phyloP scores from a whole-genome alignment of 2,113 vertebrate genomes.

The Nanorana parkeri region DNA sequence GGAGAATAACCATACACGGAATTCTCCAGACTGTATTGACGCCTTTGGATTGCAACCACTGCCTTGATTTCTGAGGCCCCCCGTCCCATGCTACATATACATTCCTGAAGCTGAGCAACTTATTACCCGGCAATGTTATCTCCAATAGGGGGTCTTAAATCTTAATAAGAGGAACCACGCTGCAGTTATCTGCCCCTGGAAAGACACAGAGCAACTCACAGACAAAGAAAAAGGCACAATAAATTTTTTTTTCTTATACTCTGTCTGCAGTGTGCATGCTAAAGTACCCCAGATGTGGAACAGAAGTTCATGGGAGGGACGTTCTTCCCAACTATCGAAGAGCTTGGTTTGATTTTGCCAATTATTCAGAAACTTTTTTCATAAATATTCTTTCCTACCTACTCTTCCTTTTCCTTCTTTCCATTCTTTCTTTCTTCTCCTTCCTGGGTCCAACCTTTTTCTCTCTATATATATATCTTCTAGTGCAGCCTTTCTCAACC shows the following conservation, averaged over 20 bases:
- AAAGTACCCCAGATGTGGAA: constrained; percentile 16
- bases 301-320: background rate
- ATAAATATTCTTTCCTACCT: too few species aligned
- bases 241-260: constrained; percentile 4
- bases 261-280: background rate
- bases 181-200: constrained; percentile 18
- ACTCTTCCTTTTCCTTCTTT: too few species aligned
- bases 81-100: background rate
- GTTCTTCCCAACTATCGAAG: too few species aligned
- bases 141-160: constrained; percentile 47
- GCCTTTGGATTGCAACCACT: constrained; percentile 18
- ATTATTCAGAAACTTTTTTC: too few species aligned
- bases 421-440: too few species aligned
- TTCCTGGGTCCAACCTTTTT: too few species aligned
- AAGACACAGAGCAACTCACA: constrained; percentile 2
- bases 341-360: too few species aligned
- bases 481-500: too few species aligned
- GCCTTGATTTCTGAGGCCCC: background rate
- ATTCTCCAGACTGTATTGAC: background rate
- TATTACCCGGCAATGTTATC: constrained; percentile 30
- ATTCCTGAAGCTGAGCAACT: constrained; percentile 38
- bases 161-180: background rate
- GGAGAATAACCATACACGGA: background rate
- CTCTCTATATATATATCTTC: too few species aligned
- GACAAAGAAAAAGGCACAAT: constrained; percentile 31